Conservation (phyloP, 2,797 vertebrate genomes). For the Macropodus opercularis region DNA sequence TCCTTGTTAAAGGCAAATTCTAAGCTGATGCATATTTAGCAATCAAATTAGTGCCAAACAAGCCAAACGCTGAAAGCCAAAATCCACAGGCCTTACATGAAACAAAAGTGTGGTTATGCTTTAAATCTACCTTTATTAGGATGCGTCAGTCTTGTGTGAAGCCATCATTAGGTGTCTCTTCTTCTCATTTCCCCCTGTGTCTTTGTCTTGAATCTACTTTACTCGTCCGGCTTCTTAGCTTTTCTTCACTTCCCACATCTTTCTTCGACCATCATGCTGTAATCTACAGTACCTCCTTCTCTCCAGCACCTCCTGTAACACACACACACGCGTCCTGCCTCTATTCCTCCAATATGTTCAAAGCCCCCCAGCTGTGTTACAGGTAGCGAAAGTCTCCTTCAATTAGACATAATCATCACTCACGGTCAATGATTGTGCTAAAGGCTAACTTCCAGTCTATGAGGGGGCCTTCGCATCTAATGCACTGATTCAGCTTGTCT, state of each 20-base stretch:
- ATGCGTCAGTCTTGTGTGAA: slow-evolving; percentile 84
- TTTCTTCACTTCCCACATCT: slow-evolving; percentile 18
- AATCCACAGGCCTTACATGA: slow-evolving; percentile 21
- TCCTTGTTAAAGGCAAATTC: slow-evolving; percentile 56
- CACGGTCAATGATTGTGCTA: slow-evolving; percentile 98
- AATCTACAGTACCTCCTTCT: slow-evolving; percentile 34
- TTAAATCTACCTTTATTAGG: slow-evolving; percentile 86
- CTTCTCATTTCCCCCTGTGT: slow-evolving; percentile 12
- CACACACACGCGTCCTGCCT: slow-evolving; percentile 47
- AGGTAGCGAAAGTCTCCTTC: slow-evolving; percentile 98
- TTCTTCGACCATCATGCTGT: slow-evolving; percentile 24
- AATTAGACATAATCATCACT: slow-evolving; percentile 99
- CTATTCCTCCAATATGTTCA: slow-evolving; percentile 76
- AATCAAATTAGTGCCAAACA: slow-evolving; percentile 43
- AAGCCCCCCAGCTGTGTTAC: slow-evolving; percentile 92
- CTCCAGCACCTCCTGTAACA: slow-evolving; percentile 42
- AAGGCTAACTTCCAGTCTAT: slow-evolving; percentile 98
- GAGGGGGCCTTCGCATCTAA: slow-evolving; percentile 94
- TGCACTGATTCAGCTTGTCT: slow-evolving; percentile 99
- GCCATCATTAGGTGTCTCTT: slow-evolving; percentile 64
- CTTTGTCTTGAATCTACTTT: slow-evolving; percentile 7
- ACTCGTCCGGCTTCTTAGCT: neutral
- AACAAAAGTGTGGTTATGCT: slow-evolving; percentile 55
- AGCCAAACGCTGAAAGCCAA: slow-evolving; percentile 37
- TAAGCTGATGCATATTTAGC: slow-evolving; percentile 45